Evolutionary conservation across 2,797 vertebrate species (phyloP).

Genomic region (Microctenopoma stevenorrisi): DNA sequence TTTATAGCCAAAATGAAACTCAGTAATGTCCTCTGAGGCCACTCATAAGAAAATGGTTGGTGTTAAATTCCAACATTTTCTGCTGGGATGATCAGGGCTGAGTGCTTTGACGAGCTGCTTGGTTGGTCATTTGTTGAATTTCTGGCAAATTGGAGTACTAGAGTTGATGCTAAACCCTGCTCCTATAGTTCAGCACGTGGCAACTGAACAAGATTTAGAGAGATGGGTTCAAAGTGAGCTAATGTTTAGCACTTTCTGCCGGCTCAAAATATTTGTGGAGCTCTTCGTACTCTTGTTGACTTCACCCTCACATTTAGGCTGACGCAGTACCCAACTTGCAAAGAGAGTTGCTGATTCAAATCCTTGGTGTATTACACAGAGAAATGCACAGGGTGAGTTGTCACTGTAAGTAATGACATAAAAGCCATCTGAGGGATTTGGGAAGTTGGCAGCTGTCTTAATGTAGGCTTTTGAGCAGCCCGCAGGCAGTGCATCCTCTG

Average conservation of each 20-base stretch:
- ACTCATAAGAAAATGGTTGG: too few species aligned
- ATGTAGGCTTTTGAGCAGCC: conserved; percentile 9
- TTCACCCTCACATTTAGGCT: conserved; percentile 2
- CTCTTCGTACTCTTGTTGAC: conserved; percentile 3
- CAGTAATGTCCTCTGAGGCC: too few species aligned
- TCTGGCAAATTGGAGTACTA: too few species aligned
- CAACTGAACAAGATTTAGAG: not conserved
- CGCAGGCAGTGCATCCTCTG: not conserved
- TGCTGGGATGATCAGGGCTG: too few species aligned
- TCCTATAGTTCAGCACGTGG: not conserved
- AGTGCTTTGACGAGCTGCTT: too few species aligned
- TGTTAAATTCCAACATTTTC: too few species aligned
- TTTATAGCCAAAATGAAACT: too few species aligned
- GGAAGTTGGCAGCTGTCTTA: conserved; percentile 13
- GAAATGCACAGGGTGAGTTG: not conserved
- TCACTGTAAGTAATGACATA: conserved; percentile 9
- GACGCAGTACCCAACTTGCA: not conserved
- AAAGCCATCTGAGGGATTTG: conserved; percentile 12
- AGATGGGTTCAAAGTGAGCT: not conserved
- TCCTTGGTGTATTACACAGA: not conserved
- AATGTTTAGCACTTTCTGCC: conserved; percentile 6
- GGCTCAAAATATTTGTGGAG: not conserved
- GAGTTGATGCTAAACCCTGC: too few species aligned
- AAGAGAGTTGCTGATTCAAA: not conserved
- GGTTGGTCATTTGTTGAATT: too few species aligned